Evolutionary conservation across 2,113 vertebrate genomes (phyloP).

Genomic region (Pseudopipra pipra): DNA sequence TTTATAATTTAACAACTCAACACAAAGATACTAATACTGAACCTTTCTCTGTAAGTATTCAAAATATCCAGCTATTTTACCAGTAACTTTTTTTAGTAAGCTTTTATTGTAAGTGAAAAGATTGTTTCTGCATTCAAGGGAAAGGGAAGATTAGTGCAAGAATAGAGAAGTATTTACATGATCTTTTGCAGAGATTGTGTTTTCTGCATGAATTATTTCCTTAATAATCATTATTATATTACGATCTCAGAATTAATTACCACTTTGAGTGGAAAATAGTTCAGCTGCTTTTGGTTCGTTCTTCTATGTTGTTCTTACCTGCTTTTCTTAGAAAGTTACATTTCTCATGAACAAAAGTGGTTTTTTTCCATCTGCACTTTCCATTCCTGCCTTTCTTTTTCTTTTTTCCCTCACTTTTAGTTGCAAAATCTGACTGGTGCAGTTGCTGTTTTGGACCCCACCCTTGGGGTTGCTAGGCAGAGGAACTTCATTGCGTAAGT

Average conservation of each 20-base stretch:
- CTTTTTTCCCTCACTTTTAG: background rate
- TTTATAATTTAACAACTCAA: background rate
- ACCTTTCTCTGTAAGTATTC: background rate
- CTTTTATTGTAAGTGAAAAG: background rate
- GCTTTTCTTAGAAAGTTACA: background rate
- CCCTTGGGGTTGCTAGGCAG: constrained; percentile 65
- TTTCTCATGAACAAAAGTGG: background rate
- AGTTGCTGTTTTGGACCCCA: constrained; percentile 61
- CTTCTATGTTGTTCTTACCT: background rate
- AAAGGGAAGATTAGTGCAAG: background rate
- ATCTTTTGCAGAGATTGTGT: background rate
- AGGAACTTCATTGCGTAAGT: constrained; percentile 34
- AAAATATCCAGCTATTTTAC: background rate
- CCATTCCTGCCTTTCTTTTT: background rate
- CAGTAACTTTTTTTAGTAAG: background rate
- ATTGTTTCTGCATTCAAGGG: background rate
- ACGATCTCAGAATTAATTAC: constrained; percentile 28
- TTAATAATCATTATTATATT: constrained; percentile 10
- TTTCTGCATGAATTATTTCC: constrained; percentile 39
- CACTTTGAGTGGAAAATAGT: background rate
- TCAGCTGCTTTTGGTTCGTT: background rate
- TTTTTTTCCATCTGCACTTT: background rate
- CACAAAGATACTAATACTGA: background rate
- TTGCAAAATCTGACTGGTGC: background rate
- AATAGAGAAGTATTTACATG: background rate